Evolutionary conservation across 1,140 invertebrate species (phyloP), one percentile per base, ranked within the genome.

Genomic region (Berghia stephanieae): DNA sequence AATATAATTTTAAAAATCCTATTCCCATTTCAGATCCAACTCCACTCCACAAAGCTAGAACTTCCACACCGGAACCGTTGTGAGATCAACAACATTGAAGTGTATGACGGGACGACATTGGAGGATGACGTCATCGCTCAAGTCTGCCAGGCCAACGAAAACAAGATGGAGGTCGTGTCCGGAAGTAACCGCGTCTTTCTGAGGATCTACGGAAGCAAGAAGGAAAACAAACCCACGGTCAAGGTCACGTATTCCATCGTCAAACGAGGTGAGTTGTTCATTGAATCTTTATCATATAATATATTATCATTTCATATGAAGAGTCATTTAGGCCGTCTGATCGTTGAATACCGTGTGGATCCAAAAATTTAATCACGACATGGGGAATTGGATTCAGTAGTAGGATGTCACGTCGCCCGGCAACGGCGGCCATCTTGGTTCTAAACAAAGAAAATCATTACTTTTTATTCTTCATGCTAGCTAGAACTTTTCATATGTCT

Each of bases 111-210:
- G 10, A 80, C 81, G 55, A 82, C 81, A 0, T 69, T 79, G 49
- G 68, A 78, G 42, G 70, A 43, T 16, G 43, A 75, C 60, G 46
- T 44, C 34, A 46, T 46, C 3, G 68, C n/a, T 0, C 24, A 63
- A 6, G 42, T 76, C 44, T 82, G 81, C 44, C n/a, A 46, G 0
- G 77, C 46, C 27, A 44, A 71, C 40, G 27, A 60, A 16, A 21
- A 63, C 27, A 18, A 44, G 27, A 44, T 79, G 67, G 73, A 80
- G n/a, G 66, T 78, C 66, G 80, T 76, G 18, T 79, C 79, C 27
- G 31, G 67, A 8, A 67, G 57, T n/a, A 82, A 82, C 71, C 68
- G 81, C 16, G 77, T 82, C n/a, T 82, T 82, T 70, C 75, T 82
- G n/a, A 69, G 79, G 16, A n/a, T 82, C 16, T 82, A 77, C 49